Base-by-base conservation (phyloP, 2,888 invertebrate genomes). In the Linnaemya vulpina region DNA sequence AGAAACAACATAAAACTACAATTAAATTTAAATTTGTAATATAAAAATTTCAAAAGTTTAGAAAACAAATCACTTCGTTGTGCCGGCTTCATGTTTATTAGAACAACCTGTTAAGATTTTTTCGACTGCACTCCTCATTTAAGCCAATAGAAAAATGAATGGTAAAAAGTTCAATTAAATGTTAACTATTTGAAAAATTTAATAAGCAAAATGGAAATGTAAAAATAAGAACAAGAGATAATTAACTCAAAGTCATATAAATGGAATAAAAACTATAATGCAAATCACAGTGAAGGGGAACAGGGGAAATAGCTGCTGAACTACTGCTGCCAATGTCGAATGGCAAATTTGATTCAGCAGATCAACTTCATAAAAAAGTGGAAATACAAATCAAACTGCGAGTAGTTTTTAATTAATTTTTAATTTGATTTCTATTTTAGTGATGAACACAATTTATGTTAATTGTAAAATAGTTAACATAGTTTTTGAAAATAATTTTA, bases 231-330 rank as follows among this genome's bases (percentile, higher is more conserved):
- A 10, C 0, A 70, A 67, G 40, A 73, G 30, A 83, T 77, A 77
- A 83, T 83, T 73, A 62, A 67, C 58, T 83, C 67, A 73, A 83
- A 77, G 53, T 67, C 40, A 71, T 76, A 67, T 40, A 65, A 65
- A 71, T 25, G 30, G 65, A 58, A 76, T 38, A 43, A 22, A 11
- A 63, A 63, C 22, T 22, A 38, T 17, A 8, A 53, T 58, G 1
- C 55, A 35, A 40, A 62, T 15, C 3, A 3, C n/a, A 40, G 35
- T 20, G 1, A 51, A 10, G n/a, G 20, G 22, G 13, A 49, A 17
- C 13, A 15, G 25, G 11, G 25, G 13, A 5, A 25, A 58, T 46
- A 67, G 1, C 4, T 38, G 53, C 2, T 25, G 17, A 40, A 55
- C 5, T 20, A 22, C 1, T n/a, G n/a, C 46, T 17, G 17, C 3